Conservation (phyloP, 2,113 vertebrate genomes). For the Romanogobio albipinnatus region DNA sequence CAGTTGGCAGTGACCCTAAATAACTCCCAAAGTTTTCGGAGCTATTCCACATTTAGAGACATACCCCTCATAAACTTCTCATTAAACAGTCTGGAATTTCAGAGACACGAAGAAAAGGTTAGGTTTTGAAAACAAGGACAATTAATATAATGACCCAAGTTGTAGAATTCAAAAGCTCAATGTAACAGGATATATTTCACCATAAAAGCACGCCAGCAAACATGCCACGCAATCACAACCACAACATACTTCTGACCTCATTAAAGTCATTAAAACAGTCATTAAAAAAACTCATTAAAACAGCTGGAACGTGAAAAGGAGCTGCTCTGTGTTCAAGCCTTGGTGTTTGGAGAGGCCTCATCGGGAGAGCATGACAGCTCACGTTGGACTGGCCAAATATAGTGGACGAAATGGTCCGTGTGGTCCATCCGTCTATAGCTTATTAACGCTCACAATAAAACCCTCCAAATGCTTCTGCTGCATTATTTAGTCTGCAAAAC, state of each 20-base stretch:
- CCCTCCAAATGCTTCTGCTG: slow-evolving; percentile 53
- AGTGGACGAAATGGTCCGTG: slow-evolving; percentile 41
- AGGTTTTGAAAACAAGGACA: neutral
- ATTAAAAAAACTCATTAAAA: neutral
- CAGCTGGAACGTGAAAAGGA: neutral
- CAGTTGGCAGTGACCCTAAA: neutral
- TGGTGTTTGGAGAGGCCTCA: slow-evolving; percentile 1
- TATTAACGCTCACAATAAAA: slow-evolving; percentile 58
- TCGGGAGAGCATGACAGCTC: slow-evolving; percentile 5
- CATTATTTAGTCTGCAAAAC: slow-evolving; percentile 63
- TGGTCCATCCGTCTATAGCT: slow-evolving; percentile 37
- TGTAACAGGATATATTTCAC: slow-evolving; percentile 9
- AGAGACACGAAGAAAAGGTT: neutral
- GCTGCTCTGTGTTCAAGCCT: neutral
- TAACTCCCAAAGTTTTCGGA: neutral
- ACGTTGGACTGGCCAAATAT: slow-evolving; percentile 42
- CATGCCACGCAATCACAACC: neutral
- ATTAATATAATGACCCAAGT: neutral
- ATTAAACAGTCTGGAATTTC: neutral
- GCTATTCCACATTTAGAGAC: neutral
- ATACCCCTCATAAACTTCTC: neutral
- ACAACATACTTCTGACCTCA: neutral
- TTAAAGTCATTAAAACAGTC: neutral
- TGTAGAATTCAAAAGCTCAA: slow-evolving; percentile 38
- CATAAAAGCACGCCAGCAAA: slow-evolving; percentile 6